These are phyloP conservation scores for Pangasianodon hypophthalmus DNA, from an alignment of 2,113 vertebrate genomes.

Conservation along the genomic window DNA sequence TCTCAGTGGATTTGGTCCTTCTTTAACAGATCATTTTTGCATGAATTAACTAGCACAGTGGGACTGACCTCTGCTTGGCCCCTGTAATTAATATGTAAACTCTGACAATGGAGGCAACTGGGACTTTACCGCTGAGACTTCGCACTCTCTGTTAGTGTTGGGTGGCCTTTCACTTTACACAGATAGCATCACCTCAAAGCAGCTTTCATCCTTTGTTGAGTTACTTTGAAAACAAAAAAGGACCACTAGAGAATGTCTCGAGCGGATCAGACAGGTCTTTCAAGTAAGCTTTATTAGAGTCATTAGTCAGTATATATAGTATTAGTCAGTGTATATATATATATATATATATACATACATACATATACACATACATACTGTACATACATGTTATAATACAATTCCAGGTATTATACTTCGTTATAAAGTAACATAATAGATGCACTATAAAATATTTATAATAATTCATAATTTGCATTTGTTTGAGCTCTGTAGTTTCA, in stretches of 20 bases:
- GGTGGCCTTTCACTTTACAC: slow-evolving; percentile 5
- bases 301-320: neutral
- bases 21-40: neutral
- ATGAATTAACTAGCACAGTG: slow-evolving; percentile 16
- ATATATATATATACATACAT: too few species aligned
- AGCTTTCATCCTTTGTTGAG: neutral
- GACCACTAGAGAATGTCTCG: neutral
- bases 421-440: too few species aligned
- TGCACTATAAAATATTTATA: too few species aligned
- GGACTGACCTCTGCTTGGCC: slow-evolving; percentile 3
- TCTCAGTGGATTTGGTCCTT: neutral
- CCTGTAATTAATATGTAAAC: slow-evolving; percentile 22
- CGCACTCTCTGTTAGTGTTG: neutral
- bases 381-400: too few species aligned
- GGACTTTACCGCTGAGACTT: neutral
- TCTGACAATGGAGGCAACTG: slow-evolving; percentile 16
- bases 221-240: neutral
- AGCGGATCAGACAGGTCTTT: neutral
- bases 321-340: too few species aligned
- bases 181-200: slow-evolving; percentile 16
- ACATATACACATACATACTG: too few species aligned
- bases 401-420: too few species aligned
- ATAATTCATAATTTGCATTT: too few species aligned
- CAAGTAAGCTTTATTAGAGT: neutral
- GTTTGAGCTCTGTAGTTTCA: too few species aligned